Evolutionary conservation across 2,888 invertebrate species (phyloP).

Genomic region (Cactoblastis cactorum): DNA sequence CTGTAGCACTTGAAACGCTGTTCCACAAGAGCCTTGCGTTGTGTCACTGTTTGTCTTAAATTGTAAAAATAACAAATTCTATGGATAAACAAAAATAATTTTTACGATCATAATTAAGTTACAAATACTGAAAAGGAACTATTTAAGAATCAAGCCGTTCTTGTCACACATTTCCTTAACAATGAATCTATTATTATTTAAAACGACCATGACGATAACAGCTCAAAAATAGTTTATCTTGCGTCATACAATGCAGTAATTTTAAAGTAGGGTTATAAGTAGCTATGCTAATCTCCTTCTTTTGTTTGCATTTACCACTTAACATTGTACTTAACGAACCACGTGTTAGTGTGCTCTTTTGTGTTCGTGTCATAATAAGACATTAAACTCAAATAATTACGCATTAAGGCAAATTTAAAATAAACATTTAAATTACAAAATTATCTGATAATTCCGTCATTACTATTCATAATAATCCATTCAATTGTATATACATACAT

Average conservation of each 20-base stretch:
- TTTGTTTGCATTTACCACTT: background rate
- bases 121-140: too few species aligned
- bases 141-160: too few species aligned
- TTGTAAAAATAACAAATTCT: too few species aligned
- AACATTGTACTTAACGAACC: constrained; percentile 1
- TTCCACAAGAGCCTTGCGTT: too few species aligned
- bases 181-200: background rate
- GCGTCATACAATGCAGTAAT: background rate
- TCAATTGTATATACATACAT: too few species aligned
- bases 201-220: background rate
- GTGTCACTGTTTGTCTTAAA: too few species aligned
- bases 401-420: background rate
- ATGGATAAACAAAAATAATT: too few species aligned
- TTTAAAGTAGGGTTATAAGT: too few species aligned
- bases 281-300: background rate
- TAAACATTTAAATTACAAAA: constrained; percentile 16
- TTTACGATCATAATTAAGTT: too few species aligned
- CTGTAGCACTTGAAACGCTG: background rate
- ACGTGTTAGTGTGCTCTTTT: background rate
- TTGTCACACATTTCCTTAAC: too few species aligned
- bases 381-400: background rate
- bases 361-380: background rate
- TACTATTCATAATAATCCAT: too few species aligned
- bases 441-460: too few species aligned
- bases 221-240: background rate